These are phyloP conservation scores for Psophia crepitans DNA, from an alignment of 2,113 vertebrate species.

Conservation along the genomic window DNA sequence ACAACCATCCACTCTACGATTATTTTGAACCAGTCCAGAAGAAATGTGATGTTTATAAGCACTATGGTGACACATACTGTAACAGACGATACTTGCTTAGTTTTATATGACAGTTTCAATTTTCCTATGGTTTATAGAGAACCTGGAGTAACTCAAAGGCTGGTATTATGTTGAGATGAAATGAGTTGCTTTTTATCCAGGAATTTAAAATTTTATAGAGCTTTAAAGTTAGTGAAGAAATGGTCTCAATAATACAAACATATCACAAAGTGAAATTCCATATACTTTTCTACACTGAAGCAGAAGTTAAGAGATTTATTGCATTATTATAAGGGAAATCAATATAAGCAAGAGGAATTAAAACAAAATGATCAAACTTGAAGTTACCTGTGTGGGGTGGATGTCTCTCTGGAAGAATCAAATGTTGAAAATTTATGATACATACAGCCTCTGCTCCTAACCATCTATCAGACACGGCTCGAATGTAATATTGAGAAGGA, in stretches of 20 bases:
- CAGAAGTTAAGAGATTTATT: neutral
- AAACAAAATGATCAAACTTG: neutral
- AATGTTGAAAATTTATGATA: conserved; percentile 96
- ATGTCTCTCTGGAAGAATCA: conserved; percentile 95
- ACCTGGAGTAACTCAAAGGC: neutral
- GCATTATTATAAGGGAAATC: neutral
- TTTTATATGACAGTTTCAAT: neutral
- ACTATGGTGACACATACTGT: neutral
- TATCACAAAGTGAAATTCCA: neutral
- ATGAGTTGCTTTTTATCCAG: neutral
- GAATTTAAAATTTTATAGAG: neutral
- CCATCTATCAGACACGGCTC: conserved; percentile 94
- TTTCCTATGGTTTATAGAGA: neutral
- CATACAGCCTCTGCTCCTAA: conserved; percentile 93
- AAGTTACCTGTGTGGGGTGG: conserved; percentile 93
- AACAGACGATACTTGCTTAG: neutral
- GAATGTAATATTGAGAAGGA: conserved; percentile 97
- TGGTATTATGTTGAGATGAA: neutral
- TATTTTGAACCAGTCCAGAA: neutral
- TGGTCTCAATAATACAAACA: neutral
- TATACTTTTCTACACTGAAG: neutral
- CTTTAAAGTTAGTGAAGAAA: neutral
- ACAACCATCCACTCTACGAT: neutral
- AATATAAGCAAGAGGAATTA: neutral
- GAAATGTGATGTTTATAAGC: neutral